Base-by-base conservation (phyloP, 2,113 vertebrate genomes). In the Phyllopteryx taeniolatus region DNA sequence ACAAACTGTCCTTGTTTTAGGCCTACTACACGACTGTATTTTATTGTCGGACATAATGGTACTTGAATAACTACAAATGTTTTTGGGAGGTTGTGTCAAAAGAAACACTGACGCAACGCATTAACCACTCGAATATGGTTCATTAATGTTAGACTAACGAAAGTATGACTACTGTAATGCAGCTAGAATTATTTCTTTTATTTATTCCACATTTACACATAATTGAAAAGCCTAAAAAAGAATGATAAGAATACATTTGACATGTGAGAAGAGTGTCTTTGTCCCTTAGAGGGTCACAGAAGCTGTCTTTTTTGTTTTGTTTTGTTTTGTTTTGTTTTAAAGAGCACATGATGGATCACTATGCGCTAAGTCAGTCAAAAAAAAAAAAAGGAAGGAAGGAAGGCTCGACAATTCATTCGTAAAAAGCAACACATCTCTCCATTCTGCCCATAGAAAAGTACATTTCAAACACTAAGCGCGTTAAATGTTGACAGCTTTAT, bases 311-410 rank as follows among this genome's bases (percentile, higher is more conserved):
- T 73, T 74, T 73, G n/a, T 39, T 3, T 39, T 1, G 35, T 39
- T 27, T 27, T 27, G 27, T 27, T 27, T 27, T 27, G 27, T 27
- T 27, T 39, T 39, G 35, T 69, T 75, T 80, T 83, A 79, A 85
- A 85, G 84, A 82, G 80, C 70, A 15, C 74, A 78, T 90, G 91
- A 92, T 92, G 85, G 88, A 92, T 92, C 73, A 86, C 83, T 75
- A 7, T 7, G 31, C 59, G 6, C 31, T 61, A 5, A 61, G 31
- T 61, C 74, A 22, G 70, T 72, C 39, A 74, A 54, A 66, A 66
- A 17, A 51, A 51, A 19, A 54, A 39, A 39, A 39, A 39, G 2
- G 2, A 39, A 6, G 2, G 2, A 27, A 27, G 13, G 13, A 44
- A 27, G 43, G 12, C n/a, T 19, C 63, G 2, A 64, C 39, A 44